Conservation (phyloP, 64 coral and sea anemone genomes). For the Porites lutea region DNA sequence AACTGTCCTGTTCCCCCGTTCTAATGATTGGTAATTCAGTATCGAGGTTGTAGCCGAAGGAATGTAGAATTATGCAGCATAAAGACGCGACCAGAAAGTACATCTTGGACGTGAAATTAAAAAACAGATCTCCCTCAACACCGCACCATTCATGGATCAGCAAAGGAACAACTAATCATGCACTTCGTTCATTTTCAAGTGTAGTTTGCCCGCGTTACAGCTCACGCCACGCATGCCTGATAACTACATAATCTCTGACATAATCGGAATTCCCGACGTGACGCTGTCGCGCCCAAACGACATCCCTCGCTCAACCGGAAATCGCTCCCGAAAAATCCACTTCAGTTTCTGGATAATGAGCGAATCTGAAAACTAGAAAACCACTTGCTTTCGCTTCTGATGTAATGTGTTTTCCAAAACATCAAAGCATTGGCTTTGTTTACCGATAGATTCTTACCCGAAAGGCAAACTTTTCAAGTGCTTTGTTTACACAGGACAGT, state of each 20-base stretch:
- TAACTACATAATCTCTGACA: not conserved
- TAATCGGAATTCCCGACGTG: conserved; percentile 41
- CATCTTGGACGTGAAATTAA: conserved; percentile 51
- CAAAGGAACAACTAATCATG: not conserved
- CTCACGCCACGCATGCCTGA: conserved; percentile 41
- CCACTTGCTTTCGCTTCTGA: not conserved
- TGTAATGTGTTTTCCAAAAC: not conserved
- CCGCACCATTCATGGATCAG: not conserved
- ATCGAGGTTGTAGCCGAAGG: conserved; percentile 58
- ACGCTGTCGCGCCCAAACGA: not conserved
- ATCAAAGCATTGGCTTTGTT: not conserved
- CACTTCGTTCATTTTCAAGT: not conserved
- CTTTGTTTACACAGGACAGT: conserved; percentile 14
- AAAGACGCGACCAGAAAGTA: conserved; percentile 19
- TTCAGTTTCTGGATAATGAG: not conserved
- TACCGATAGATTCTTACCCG: not conserved
- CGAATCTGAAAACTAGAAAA: not conserved
- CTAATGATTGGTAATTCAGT: conserved; percentile 63
- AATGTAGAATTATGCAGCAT: conserved; percentile 42
- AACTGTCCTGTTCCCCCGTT: conserved; percentile 47
- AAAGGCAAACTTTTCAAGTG: conserved; percentile 27
- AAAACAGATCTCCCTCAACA: conserved; percentile 28
- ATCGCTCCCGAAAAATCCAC: not conserved
- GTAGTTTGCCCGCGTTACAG: conserved; percentile 8
- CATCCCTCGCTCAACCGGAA: not conserved